Percentiles rank a stretch among this genome's conserved stretches.
Evolutionary conservation across 2,113 vertebrate genomes (phyloP).

Genomic region (Ursus arctos): DNA sequence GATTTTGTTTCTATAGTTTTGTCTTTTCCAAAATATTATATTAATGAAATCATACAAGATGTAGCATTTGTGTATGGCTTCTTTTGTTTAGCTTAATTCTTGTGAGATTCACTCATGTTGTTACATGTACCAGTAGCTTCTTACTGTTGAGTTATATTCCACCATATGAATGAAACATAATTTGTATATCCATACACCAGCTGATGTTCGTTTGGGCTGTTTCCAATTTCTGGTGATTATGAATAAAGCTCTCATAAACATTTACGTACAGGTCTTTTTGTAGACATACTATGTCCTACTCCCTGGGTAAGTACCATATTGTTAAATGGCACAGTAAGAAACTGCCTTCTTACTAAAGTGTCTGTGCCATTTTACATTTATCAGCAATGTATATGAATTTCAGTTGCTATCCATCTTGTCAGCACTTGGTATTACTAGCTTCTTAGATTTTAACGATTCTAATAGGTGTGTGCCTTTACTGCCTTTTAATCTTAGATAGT

Average conservation of each 20-base stretch:
- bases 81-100: background rate
- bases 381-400: background rate
- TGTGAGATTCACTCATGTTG: background rate
- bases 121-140: background rate
- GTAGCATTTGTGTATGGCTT: background rate
- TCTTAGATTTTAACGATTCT: background rate
- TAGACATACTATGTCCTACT: background rate
- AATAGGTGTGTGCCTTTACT: background rate
- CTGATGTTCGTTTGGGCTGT: background rate
- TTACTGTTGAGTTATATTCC: background rate
- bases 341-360: background rate
- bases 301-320: background rate
- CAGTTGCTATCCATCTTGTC: background rate
- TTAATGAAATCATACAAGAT: background rate
- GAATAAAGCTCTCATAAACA: background rate
- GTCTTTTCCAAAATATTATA: background rate
- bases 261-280: background rate
- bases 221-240: background rate
- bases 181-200: background rate
- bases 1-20: background rate
- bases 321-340: background rate
- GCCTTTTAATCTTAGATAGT: background rate
- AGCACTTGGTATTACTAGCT: background rate
- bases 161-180: background rate
- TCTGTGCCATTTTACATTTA: background rate